Evolutionary conservation across 2,797 vertebrate species (phyloP).

Genomic region (Poeciliopsis paucimaculata): DNA sequence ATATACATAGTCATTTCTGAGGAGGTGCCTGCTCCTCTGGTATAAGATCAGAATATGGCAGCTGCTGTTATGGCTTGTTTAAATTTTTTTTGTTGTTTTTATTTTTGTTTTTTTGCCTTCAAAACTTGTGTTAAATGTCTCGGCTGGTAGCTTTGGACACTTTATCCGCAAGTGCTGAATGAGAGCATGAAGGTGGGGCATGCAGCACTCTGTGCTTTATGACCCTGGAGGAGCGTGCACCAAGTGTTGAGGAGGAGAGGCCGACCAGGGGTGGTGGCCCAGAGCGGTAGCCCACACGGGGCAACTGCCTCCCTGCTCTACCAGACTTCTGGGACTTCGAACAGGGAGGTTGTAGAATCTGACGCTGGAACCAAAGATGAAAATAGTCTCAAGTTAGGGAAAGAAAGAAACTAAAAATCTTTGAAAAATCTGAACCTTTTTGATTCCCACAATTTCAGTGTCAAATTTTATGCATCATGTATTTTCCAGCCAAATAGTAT

Average conservation of each 20-base stretch:
- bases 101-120: constrained; percentile 42
- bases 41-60: constrained; percentile 62
- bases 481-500: no score
- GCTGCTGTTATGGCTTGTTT: constrained; percentile 77
- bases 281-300: background rate
- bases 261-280: background rate
- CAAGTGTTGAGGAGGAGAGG: constrained; percentile 50
- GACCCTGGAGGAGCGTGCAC: constrained; percentile 26
- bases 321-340: constrained; percentile 83
- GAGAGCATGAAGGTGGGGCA: constrained; percentile 39
- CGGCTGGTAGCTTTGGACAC: constrained; percentile 30
- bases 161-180: constrained; percentile 42
- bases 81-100: constrained; percentile 43
- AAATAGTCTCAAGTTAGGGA: background rate
- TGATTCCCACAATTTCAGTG: no score
- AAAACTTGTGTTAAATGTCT: constrained; percentile 7
- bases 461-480: no score
- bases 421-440: no score
- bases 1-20: constrained; percentile 26
- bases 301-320: constrained; percentile 51
- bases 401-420: background rate
- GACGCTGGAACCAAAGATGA: constrained; percentile 20
- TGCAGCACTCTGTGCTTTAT: constrained; percentile 28
- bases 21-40: constrained; percentile 59
- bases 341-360: constrained; percentile 66